These are phyloP conservation scores for Dolomedes plantarius DNA, from an alignment of 2,888 invertebrate genomes.

Conservation along the genomic window DNA sequence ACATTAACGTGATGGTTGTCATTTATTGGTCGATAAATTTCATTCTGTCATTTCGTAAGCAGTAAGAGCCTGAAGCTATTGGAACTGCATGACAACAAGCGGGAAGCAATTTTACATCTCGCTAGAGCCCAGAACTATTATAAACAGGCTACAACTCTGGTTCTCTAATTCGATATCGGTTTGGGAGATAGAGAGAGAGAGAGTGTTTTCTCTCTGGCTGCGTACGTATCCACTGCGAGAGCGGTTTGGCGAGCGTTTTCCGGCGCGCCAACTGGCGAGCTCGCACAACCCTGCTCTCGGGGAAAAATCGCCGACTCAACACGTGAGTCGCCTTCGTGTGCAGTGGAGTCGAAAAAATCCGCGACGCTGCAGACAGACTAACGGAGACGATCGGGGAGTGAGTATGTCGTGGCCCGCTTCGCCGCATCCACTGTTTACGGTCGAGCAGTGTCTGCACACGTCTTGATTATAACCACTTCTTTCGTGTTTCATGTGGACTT, in stretches of 20 bases:
- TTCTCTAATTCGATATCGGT: too few species aligned
- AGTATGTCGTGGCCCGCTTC: not conserved
- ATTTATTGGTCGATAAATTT: too few species aligned
- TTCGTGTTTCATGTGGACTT: conserved; percentile 8
- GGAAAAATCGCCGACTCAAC: conserved; percentile 65
- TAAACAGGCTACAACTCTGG: too few species aligned
- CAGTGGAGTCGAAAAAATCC: conserved; percentile 27
- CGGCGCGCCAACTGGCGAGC: conserved; percentile 21
- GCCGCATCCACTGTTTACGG: conserved; percentile 43
- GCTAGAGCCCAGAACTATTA: too few species aligned
- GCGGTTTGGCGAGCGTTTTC: not conserved
- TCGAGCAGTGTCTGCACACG: conserved; percentile 18
- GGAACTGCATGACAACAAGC: too few species aligned
- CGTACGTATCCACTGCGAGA: not conserved
- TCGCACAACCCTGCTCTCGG: conserved; percentile 21
- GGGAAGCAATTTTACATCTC: too few species aligned
- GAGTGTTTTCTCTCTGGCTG: too few species aligned
- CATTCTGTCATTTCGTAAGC: too few species aligned
- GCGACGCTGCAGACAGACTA: conserved; percentile 21
- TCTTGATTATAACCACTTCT: not conserved
- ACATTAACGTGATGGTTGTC: too few species aligned
- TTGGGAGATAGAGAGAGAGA: not conserved
- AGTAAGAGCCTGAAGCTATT: too few species aligned
- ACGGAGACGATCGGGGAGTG: not conserved
- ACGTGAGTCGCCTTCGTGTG: conserved; percentile 57